Base-by-base conservation (phyloP, 2,113 vertebrate genomes). In the Riparia riparia region DNA sequence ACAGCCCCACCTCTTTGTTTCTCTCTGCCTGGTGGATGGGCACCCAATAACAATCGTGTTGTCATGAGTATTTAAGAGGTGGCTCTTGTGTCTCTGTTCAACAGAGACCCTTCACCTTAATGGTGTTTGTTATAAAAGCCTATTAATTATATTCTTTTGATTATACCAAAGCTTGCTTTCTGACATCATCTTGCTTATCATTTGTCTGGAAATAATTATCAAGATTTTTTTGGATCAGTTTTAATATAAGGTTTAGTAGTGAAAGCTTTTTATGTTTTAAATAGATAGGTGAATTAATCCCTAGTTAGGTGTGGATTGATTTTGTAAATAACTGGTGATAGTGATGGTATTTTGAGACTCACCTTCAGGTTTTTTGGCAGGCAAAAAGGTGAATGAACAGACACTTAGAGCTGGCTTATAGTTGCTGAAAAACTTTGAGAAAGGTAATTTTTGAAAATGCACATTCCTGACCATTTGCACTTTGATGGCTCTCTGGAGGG, bases 1-100 rank as follows among this genome's bases (percentile, higher is more conserved):
- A 58, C 17, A 84, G 73, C 82, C 60, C 28, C 93, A 87, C 93
- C 85, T 91, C 82, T 96, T 89, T 96, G 89, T 95, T 92, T 88
- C 58, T 19, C 49, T 14, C 15, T 88, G 69, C 53, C 83, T 34
- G 1, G 11, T 78, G 37, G 41, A 50, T 44, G 31, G 82, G 87
- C 79, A 53, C 56, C 8, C 10, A 84, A 29, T 64, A 42, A 34
- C 37, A 17, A 16, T 61, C 57, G 15, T 66, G 26, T 29, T 39
- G 50, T 31, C 17, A 2, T 3, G 6, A 7, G 1, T 31, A 8
- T 80, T 95, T 66, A n/a, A 56, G n/a, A 34, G 6, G 12, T 49
- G 39, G 21, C 15, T 32, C 32, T 16, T 22, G 42, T 70, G 65
- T 39, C 37, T 37, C 37, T 74, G 50, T 93, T 90, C 31, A 19